These are phyloP conservation scores for Falcaria lacertinaria DNA, from an alignment of 2,888 invertebrate genomes.

Conservation along the genomic window DNA sequence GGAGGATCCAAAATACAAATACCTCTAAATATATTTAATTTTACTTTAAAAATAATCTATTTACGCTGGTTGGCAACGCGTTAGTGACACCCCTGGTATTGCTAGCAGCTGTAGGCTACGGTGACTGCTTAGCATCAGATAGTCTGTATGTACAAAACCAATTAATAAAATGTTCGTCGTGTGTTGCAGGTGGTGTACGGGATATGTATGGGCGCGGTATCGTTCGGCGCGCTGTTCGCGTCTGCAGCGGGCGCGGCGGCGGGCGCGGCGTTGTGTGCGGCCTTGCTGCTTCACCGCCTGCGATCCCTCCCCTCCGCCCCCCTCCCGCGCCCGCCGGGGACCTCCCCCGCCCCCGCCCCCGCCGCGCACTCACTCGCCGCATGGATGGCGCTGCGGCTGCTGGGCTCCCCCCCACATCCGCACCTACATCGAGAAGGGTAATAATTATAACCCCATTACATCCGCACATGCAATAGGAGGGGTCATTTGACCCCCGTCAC, in stretches of 20 bases:
- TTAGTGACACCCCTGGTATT: too few relatives aligned
- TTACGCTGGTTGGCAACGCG: too few relatives aligned
- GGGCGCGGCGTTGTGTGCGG: constrained; percentile 91
- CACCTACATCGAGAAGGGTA: constrained; percentile 58
- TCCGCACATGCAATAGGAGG: too few relatives aligned
- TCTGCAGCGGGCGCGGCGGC: constrained; percentile 92
- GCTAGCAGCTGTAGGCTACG: too few relatives aligned
- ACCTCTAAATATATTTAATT: too few relatives aligned
- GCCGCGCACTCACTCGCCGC: constrained; percentile 84
- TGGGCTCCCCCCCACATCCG: constrained; percentile 71
- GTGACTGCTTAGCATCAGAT: too few relatives aligned
- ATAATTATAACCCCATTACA: too few relatives aligned
- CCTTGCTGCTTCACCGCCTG: constrained; percentile 89
- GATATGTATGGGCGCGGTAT: constrained; percentile 93
- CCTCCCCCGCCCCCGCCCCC: constrained; percentile 68
- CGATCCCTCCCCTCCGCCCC: constrained; percentile 80
- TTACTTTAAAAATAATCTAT: too few relatives aligned
- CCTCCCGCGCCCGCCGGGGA: constrained; percentile 65
- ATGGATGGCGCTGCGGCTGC: constrained; percentile 85
- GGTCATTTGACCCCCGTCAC: too few relatives aligned
- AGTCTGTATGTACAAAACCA: too few relatives aligned
- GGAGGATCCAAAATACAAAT: too few relatives aligned
- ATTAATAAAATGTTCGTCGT: too few relatives aligned
- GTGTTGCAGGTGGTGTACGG: constrained; percentile 87
- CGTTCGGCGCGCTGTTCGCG: constrained; percentile 93